Evolutionary conservation across 2,113 vertebrate genomes (phyloP), one percentile per base, ranked within the genome.

Genomic region (Gymnogyps californianus): DNA sequence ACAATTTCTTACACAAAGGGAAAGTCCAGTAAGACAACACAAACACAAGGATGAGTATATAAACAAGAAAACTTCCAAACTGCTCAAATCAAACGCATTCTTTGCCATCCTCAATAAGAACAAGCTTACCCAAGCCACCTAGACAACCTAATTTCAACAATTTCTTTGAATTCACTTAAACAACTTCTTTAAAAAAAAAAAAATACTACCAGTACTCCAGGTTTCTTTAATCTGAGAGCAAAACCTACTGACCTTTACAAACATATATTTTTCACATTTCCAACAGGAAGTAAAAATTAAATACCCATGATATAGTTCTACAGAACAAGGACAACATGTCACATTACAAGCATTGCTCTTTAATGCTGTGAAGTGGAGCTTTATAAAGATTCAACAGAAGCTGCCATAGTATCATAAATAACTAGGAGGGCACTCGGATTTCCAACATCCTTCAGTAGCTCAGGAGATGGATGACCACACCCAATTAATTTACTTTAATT

Each of bases 1-100:
- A 83, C 9, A 3, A 91, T 94, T 95, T 95, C 67, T 94, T 59
- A 89, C 65, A 94, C 62, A 59, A 75, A 89, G 81, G 49, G 91
- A 91, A 95, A 93, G 85, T 89, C 67, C 64, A 70, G 34, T 12
- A 57, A 82, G 65, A 36, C 58, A 78, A 79, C 59, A 70, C 21
- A 55, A 74, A 89, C 10, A 46, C 40, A 58, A 57, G 55, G 40
- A 6, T 9, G 36, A 94, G 34, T 7, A 79, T 6, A 71, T 42
- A 80, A 89, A 95, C 84, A 91, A 58, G 70, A 67, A 64, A 58
- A 74, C 62, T 42, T 86, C 44, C 55, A 51, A 13, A 31, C 25
- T n/a, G 20, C 54, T 67, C 57, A 42, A 79, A 78, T 47, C 25
- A 31, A 78, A 18, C 1, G 2, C 19, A 19, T 25, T 34, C 55